Evolutionary conservation across 2,797 vertebrate species (phyloP), one percentile per base, ranked within the genome.

Genomic region (Lophius americanus): DNA sequence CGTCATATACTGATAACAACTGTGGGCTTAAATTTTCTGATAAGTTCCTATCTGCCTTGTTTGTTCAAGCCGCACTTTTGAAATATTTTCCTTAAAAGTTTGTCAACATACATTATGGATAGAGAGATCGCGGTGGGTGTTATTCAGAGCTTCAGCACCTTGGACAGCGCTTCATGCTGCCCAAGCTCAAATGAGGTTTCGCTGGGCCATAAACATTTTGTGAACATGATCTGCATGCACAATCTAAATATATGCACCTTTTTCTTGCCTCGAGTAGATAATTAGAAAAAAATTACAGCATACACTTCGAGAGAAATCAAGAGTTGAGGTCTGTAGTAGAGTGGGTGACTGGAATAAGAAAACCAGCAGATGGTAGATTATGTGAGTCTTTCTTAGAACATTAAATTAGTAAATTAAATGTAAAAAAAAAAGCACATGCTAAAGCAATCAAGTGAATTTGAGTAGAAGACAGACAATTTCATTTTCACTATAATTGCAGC

Each of bases 161-260:
- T 7, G 75, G 71, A 75, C 71, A 73, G 70, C 47, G 68, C 71
- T 59, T 37, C 47, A 69, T 85, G 84, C 83, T 78, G 83, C 87
- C 67, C 42, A 8, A 57, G 84, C 78, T 23, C 43, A 56, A 70
- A 51, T 51, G 9, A n/a, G 54, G 50, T 33, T 70, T 36, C 35
- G 32, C 12, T 49, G 37, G 71, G 12, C 58, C 48, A 14, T 7
- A 35, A 59, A 66, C 66, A 71, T 70, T 67, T 48, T 53, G 64
- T 55, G 9, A 49, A 43, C 57, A 55, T 51, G 62, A 72, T 60
- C 46, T 64, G 51, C 52, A 67, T 72, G 48, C 58, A 35, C 51
- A 12, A 47, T 72, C 12, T 42, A 32, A 62, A 33, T 37, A 4
- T 8, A 44, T 41, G 42, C 33, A 50, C 35, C 11, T 1, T 43